Evolutionary conservation across 2,113 vertebrate species (phyloP).

Genomic region (Leuciscus idus): DNA sequence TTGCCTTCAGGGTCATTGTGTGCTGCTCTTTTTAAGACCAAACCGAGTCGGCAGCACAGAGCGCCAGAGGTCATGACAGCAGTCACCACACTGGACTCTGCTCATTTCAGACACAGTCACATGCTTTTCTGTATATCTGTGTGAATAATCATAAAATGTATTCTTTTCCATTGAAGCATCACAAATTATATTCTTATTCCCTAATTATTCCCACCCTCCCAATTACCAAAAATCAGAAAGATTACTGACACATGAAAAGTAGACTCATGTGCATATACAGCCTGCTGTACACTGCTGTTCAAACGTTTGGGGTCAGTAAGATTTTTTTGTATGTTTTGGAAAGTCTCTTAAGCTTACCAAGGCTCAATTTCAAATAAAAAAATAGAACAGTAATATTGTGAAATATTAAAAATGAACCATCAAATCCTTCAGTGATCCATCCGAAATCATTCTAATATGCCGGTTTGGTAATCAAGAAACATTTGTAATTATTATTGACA

Average conservation of each 20-base stretch:
- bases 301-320: neutral
- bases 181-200: neutral
- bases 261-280: neutral
- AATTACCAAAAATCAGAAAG: neutral
- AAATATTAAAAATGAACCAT: too few species aligned
- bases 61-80: slow-evolving; percentile 33
- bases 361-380: too few species aligned
- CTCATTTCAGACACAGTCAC: neutral
- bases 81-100: slow-evolving; percentile 31
- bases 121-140: neutral
- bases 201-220: neutral
- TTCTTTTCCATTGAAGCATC: neutral
- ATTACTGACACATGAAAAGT: neutral
- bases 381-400: too few species aligned
- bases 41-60: slow-evolving; percentile 5
- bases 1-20: neutral
- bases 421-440: too few species aligned
- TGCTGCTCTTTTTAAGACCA: slow-evolving; percentile 27
- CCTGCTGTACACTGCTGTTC: neutral
- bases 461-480: neutral
- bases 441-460: neutral
- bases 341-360: neutral
- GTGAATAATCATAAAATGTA: neutral
- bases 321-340: neutral
- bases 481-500: neutral